Evolutionary conservation across 1,140 invertebrate genomes (phyloP).

Genomic region (Philotrypesis tridentata): DNA sequence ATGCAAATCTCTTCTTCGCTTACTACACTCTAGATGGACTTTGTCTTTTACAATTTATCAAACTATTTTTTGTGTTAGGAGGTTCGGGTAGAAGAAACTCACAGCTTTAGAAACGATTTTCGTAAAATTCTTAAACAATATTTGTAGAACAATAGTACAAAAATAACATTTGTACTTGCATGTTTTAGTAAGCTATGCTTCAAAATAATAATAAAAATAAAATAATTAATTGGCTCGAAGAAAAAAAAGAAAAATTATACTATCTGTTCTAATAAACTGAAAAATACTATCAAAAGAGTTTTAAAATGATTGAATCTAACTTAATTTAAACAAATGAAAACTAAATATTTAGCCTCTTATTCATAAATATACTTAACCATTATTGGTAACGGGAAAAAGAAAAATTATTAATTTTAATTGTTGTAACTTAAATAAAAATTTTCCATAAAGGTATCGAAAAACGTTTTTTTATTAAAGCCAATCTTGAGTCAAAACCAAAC

Average conservation of each 20-base stretch:
- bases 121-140: not conserved
- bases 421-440: not conserved
- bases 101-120: constrained; percentile 4
- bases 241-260: too few relatives aligned
- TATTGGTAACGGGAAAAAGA: too few relatives aligned
- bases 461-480: not conserved
- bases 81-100: not conserved
- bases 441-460: not conserved
- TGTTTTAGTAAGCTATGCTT: not conserved
- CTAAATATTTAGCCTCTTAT: too few relatives aligned
- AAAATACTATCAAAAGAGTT: too few relatives aligned
- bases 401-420: not conserved
- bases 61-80: constrained; percentile 28
- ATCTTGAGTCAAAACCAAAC: not conserved
- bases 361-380: too few relatives aligned
- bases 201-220: not conserved
- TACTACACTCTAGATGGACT: constrained; percentile 60
- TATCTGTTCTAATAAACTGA: too few relatives aligned
- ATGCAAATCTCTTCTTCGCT: constrained; percentile 60
- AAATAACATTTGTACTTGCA: not conserved
- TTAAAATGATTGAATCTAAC: too few relatives aligned
- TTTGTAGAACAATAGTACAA: not conserved
- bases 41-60: constrained; percentile 48
- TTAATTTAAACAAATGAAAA: too few relatives aligned
- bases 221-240: not conserved